Percentiles rank a stretch among this genome's conserved stretches.
Evolutionary conservation across 2,888 invertebrate species (phyloP).

Genomic region (Archaeoteleia sp.): DNA sequence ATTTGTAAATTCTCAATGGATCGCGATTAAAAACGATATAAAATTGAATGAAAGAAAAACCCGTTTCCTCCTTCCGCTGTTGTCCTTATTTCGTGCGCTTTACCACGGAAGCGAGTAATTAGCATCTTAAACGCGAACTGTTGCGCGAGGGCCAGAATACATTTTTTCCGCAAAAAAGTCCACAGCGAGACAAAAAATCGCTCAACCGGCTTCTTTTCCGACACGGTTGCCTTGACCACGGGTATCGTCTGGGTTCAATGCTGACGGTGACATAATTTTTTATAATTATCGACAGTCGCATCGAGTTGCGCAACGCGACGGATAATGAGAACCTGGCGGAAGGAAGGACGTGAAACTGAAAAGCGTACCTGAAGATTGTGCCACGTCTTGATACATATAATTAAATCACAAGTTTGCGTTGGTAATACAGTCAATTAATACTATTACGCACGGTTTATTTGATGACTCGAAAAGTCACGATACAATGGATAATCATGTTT

Average conservation of each 20-base stretch:
- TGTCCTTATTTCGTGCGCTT: too few species aligned
- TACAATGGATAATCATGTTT: too few species aligned
- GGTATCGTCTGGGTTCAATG: slow-evolving; percentile 60
- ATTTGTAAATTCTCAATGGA: too few species aligned
- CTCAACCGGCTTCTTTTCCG: slow-evolving; percentile 30
- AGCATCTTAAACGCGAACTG: too few species aligned
- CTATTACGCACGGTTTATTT: too few species aligned
- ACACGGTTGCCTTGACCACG: slow-evolving; percentile 62
- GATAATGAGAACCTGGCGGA: slow-evolving; percentile 48
- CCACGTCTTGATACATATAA: background rate
- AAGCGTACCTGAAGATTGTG: slow-evolving; percentile 19
- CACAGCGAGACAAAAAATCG: slow-evolving; percentile 7
- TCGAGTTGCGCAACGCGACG: slow-evolving; percentile 55
- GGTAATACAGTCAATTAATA: slow-evolving; percentile 18
- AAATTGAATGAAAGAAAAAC: too few species aligned
- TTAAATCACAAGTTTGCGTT: too few species aligned
- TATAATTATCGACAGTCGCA: slow-evolving; percentile 57
- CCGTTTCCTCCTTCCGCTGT: too few species aligned
- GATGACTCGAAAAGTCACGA: too few species aligned
- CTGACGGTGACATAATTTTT: slow-evolving; percentile 58
- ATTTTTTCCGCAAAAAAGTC: slow-evolving; percentile 15
- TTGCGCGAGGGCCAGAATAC: slow-evolving; percentile 19
- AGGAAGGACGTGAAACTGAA: slow-evolving; percentile 44
- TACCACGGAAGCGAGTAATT: too few species aligned
- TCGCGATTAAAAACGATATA: too few species aligned